A percentile compares a stretch with the other conserved stretches of the same genome.
Evolutionary conservation across 2,113 vertebrate species (phyloP).

Genomic region (Trogon melanurus): DNA sequence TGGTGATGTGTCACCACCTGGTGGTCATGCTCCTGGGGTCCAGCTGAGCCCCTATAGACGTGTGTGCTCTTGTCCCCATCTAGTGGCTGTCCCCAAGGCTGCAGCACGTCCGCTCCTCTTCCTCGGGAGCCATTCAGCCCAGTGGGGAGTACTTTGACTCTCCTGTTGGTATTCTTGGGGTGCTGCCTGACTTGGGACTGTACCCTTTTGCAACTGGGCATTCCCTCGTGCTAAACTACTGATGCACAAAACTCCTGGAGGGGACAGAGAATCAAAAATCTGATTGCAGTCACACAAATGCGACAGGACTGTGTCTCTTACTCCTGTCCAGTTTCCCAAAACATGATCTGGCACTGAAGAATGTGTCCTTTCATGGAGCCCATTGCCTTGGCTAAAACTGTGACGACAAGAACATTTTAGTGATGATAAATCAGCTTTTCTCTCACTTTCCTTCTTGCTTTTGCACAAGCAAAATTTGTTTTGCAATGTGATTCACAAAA

Average conservation of each 20-base stretch:
- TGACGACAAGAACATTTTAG: not conserved
- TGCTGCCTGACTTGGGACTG: not conserved
- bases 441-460: not conserved
- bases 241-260: fast-evolving
- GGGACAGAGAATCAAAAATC: not conserved
- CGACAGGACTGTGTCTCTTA: not conserved
- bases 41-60: not conserved
- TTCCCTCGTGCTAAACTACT: not conserved
- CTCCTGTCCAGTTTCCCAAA: not conserved
- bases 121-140: not conserved
- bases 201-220: not conserved
- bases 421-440: not conserved
- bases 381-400: not conserved
- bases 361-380: not conserved
- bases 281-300: not conserved
- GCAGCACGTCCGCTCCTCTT: not conserved
- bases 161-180: not conserved
- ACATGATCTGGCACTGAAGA: not conserved
- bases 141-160: not conserved
- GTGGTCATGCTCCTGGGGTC: not conserved
- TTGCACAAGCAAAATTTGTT: not conserved
- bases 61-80: conserved; percentile 30
- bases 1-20: not conserved
- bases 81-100: conserved; percentile 45
- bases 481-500: not conserved